Evolutionary conservation across 92 coral and sea anemone species (phyloP), one percentile per base, ranked within the genome.

Genomic region (Zoanthus solanderi): DNA sequence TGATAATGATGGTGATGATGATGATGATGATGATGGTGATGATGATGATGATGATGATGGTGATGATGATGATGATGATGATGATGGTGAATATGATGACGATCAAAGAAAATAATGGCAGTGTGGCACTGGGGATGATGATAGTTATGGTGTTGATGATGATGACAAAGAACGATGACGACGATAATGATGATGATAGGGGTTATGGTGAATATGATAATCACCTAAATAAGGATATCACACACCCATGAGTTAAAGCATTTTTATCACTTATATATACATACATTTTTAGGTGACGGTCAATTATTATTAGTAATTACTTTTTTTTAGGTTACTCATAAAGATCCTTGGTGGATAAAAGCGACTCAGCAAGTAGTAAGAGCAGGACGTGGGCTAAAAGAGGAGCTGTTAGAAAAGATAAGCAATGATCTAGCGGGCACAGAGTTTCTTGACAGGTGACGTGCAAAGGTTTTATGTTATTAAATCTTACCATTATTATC

Each of bases 311-410:
- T 52, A 12, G 34, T 63, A 16, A n/a, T n/a, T 75, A 15, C 53
- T 78, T 31, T 72, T 71, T 84, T 50, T 11, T 53, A 97, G 99
- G 93, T 95, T 58, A 90, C 91, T 44, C 72, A 92, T 50, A 88
- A 92, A 65, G 84, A 94, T 52, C 99, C 98, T 12, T 97, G 99
- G 99, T 97, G 99, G 99, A 82, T 97, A 73, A 85, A 75, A 48
- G 96, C 89, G 72, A 77, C 92, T 18, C 92, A 94, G 29, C 68
- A 71, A n/a, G 80, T 85, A 18, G 18, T 72, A 28, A 77, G 82
- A 23, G 71, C 79, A 6, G 85, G 88, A 11, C 86, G 60, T 50
- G 88, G 94, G 2, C 79, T 84, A 42, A 74, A 87, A 12, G 86
- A 78, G 57, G 93, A 91, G 76, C 88, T 94, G 8, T 61, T 94